Evolutionary conservation across 1,140 invertebrate genomes (phyloP).

Genomic region (Probaryconus sp.): DNA sequence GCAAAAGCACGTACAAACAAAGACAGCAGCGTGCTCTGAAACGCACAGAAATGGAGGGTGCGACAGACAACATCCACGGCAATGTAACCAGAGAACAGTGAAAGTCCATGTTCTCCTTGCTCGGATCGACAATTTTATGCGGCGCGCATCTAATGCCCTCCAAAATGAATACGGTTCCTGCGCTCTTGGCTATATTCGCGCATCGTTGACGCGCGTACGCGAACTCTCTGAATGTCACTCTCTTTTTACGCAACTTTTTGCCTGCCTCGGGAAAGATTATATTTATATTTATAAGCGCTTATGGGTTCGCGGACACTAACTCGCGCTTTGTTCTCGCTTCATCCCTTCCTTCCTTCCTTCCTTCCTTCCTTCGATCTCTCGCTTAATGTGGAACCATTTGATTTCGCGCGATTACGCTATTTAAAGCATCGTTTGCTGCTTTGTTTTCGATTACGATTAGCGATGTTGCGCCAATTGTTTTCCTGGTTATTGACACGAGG

Average conservation of each 20-base stretch:
- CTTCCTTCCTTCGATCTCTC: constrained; percentile 31
- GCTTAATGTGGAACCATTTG: too few species aligned
- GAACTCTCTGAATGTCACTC: constrained; percentile 35
- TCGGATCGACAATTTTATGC: constrained; percentile 56
- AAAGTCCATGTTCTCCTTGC: constrained; percentile 53
- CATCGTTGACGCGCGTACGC: constrained; percentile 25
- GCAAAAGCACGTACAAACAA: too few species aligned
- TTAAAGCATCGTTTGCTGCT: too few species aligned
- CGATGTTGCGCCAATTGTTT: too few species aligned
- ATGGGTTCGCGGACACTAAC: constrained; percentile 29
- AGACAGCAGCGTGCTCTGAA: too few species aligned
- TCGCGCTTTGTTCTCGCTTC: constrained; percentile 32
- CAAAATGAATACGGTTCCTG: constrained; percentile 58
- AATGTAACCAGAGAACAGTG: constrained; percentile 48
- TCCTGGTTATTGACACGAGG: too few species aligned
- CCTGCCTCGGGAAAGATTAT: constrained; percentile 17
- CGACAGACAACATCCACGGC: constrained; percentile 42
- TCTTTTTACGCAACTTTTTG: constrained; percentile 53
- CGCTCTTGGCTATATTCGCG: constrained; percentile 29
- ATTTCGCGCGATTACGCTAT: too few species aligned
- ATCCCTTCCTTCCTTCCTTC: constrained; percentile 20
- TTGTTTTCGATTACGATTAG: too few species aligned
- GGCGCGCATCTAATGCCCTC: constrained; percentile 57
- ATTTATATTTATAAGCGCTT: constrained; percentile 34
- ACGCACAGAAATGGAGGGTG: too few species aligned